Evolutionary conservation across 2,113 vertebrate species (phyloP), one percentile per base, ranked within the genome.

Genomic region (Tyto alba): DNA sequence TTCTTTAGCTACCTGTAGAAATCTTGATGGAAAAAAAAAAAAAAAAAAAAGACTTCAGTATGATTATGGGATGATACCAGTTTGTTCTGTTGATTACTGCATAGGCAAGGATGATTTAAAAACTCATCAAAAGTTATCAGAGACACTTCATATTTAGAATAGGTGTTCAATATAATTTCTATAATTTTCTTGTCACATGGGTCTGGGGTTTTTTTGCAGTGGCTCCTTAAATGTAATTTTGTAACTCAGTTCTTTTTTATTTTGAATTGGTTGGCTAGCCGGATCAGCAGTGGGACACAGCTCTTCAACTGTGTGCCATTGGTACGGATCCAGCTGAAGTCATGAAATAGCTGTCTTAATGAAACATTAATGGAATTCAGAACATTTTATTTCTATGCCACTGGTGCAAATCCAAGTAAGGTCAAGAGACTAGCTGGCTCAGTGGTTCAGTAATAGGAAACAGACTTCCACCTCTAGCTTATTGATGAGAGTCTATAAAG

Each of bases 321-420:
- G 89, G 74, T 93, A 57, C 62, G 69, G 53, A 60, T 93, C 77
- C 89, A 76, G 66, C 56, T 82, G 85, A 96, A 91, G 66, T 64
- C 32, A 83, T 41, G 16, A 89, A 94, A 47, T 64, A 79, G 29
- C n/a, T 88, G 53, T 53, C 73, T 94, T 94, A 93, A 96, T 91
- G 80, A 95, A 94, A 88, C 74, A 94, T 91, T 90, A 89, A 89
- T 93, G 45, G 80, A 91, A 88, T 85, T 76, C 69, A 77, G 92
- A 95, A 66, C 89, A 84, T 95, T 96, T 95, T 88, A 40, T 88
- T 91, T 95, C 53, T 94, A 22, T 86, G 67, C 41, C 69, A 92
- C 56, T 95, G 77, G 55, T 87, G 40, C 66, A 94, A 93, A 93
- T 88, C 89, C 92, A 96, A 95, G 56, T 73, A 68, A 93, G 82